A percentile compares a stretch with the other conserved stretches of the same genome.
phyloP scores from a whole-genome alignment of 1,140 invertebrate species.

The Atta cephalotes region DNA sequence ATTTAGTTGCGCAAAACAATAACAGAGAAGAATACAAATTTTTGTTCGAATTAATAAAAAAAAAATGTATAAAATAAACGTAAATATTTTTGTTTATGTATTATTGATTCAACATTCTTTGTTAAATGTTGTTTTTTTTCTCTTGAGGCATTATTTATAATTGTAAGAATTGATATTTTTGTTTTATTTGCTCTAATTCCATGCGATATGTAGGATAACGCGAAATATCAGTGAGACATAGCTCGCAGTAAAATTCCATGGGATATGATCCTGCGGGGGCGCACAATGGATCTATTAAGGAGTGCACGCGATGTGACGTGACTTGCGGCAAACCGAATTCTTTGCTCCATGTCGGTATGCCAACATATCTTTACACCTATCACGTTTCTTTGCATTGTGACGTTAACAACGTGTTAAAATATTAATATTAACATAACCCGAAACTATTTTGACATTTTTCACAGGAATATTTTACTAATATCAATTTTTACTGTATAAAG shows the following conservation, averaged over 20 bases:
- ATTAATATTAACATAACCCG: conserved; percentile 25
- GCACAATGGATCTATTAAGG: conserved; percentile 65
- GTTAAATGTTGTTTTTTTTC: not conserved
- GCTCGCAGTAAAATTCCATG: conserved; percentile 64
- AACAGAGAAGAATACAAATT: conserved; percentile 10
- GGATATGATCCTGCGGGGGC: conserved; percentile 19
- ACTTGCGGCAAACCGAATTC: conserved; percentile 63
- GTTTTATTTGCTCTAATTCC: conserved; percentile 47
- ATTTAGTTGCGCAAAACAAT: conserved; percentile 22
- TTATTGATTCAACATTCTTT: not conserved
- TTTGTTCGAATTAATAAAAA: conserved; percentile 11
- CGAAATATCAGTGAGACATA: conserved; percentile 15
- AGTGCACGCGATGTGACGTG: conserved; percentile 72
- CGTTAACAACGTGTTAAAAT: conserved; percentile 58
- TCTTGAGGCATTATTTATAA: not conserved
- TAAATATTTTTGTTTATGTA: conserved; percentile 15
- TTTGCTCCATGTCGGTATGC: conserved; percentile 44
- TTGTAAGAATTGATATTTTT: not conserved
- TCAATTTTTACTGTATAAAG: not conserved
- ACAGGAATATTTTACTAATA: not conserved
- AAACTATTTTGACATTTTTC: not conserved
- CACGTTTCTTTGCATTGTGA: conserved; percentile 57
- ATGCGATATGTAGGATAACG: conserved; percentile 24
- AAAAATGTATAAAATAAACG: not conserved
- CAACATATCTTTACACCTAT: conserved; percentile 67